phyloP scores from a whole-genome alignment of 2,797 vertebrate genomes.

The Ptychobarbus kaznakovi region DNA sequence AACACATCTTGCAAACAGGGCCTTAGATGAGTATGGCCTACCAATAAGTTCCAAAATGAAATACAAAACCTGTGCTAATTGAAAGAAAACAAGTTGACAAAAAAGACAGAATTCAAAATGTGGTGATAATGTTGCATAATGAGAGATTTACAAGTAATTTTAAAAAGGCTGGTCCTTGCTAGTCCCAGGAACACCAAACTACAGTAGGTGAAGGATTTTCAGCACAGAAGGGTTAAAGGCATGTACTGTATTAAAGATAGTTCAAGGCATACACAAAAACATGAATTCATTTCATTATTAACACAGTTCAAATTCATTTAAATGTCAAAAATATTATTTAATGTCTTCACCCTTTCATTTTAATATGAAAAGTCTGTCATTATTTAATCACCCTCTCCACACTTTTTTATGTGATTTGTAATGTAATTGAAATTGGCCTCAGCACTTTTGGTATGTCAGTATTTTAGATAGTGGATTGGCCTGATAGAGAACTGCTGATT shows the following conservation, averaged over 20 bases:
- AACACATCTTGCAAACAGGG: background rate
- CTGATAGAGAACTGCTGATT: slow-evolving; percentile 21
- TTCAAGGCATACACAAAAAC: too few species aligned
- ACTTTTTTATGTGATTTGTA: background rate
- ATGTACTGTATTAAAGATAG: background rate
- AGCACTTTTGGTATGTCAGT: background rate
- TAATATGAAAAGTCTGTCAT: background rate
- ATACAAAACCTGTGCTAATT: background rate
- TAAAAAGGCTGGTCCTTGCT: background rate
- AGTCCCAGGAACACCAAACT: background rate
- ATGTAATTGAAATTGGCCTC: slow-evolving; percentile 1
- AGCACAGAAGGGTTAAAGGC: background rate
- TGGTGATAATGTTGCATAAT: background rate
- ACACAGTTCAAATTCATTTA: too few species aligned
- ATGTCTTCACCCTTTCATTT: too few species aligned
- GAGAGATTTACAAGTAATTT: background rate
- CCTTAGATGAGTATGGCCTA: background rate
- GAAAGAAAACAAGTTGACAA: background rate
- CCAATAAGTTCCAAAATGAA: background rate
- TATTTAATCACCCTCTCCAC: background rate
- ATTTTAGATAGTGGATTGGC: background rate
- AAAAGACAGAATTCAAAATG: background rate
- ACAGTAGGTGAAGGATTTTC: background rate
- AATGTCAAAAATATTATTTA: too few species aligned
- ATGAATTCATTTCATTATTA: too few species aligned